Conservation (phyloP, 1,140 invertebrate genomes). For the Aphelenchoides fujianensis region DNA sequence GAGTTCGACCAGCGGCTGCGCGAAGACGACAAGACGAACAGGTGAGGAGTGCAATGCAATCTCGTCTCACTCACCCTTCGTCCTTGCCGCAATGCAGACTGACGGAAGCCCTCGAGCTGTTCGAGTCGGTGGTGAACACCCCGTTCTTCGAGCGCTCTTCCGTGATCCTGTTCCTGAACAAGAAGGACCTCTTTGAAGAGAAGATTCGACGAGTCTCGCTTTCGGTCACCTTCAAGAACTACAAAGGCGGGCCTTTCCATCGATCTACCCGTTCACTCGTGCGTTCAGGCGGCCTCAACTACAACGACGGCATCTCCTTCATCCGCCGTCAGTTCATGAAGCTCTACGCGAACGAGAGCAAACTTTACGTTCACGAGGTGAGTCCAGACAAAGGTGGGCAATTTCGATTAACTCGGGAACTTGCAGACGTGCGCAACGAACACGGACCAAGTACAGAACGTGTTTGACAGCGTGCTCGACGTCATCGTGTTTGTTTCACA, state of each 20-base stretch:
- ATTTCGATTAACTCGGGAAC: neutral
- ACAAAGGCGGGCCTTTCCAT: conserved; percentile 54
- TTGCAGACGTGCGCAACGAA: neutral
- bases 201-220: conserved; percentile 31
- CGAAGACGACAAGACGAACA: conserved; percentile 61
- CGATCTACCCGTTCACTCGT: too few relatives aligned
- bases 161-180: conserved; percentile 27
- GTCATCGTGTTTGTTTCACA: conserved; percentile 23
- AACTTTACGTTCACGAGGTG: conserved; percentile 28
- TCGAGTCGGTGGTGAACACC: conserved; percentile 36
- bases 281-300: conserved; percentile 27
- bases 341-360: conserved; percentile 33
- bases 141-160: conserved; percentile 4
- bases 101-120: conserved; percentile 53
- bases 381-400: too few relatives aligned
- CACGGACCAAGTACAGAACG: conserved; percentile 37
- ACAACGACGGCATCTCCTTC: conserved; percentile 32
- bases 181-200: conserved; percentile 19
- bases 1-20: conserved; percentile 65
- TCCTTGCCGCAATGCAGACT: too few relatives aligned
- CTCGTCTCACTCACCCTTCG: too few relatives aligned
- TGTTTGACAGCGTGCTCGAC: conserved; percentile 37
- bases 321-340: conserved; percentile 39
- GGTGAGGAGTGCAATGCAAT: too few relatives aligned
- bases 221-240: conserved; percentile 58